These are phyloP conservation scores for Charaxes varanes DNA, from an alignment of 1,140 invertebrate genomes.

Conservation along the genomic window DNA sequence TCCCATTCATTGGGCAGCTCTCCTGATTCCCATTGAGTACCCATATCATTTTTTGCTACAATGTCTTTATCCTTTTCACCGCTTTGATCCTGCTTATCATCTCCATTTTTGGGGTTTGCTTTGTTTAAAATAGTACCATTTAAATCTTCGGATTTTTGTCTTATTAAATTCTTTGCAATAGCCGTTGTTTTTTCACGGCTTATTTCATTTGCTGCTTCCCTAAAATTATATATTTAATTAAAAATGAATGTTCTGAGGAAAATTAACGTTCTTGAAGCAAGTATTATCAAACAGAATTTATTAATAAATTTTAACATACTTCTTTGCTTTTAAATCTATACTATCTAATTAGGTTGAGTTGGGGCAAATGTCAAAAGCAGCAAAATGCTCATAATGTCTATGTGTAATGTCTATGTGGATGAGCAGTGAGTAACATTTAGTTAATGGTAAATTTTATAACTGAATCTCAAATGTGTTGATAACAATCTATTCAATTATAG, in stretches of 20 bases:
- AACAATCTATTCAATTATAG: too few species aligned
- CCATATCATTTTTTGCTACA: conserved; percentile 45
- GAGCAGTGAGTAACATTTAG: too few species aligned
- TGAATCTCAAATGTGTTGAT: too few species aligned
- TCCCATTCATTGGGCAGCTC: conserved; percentile 42
- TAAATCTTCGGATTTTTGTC: conserved; percentile 19
- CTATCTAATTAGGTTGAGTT: too few species aligned
- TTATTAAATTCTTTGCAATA: conserved; percentile 31
- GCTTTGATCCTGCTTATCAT: conserved; percentile 19
- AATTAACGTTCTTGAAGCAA: too few species aligned
- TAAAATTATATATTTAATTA: conserved; percentile 26
- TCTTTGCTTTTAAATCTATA: too few species aligned
- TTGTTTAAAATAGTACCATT: conserved; percentile 19
- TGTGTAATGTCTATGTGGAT: too few species aligned
- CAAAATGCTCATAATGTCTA: too few species aligned
- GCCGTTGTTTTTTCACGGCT: conserved; percentile 51
- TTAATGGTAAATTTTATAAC: too few species aligned
- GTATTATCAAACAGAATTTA: not conserved
- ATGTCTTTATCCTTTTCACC: conserved; percentile 11
- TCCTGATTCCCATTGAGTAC: conserved; percentile 49
- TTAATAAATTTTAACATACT: too few species aligned
- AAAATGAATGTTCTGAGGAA: not conserved
- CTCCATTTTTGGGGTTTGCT: conserved; percentile 11
- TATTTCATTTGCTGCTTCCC: conserved; percentile 57
- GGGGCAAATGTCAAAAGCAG: too few species aligned